Base-by-base conservation (phyloP, 2,888 invertebrate species). In the Tetragonula carbonaria region DNA sequence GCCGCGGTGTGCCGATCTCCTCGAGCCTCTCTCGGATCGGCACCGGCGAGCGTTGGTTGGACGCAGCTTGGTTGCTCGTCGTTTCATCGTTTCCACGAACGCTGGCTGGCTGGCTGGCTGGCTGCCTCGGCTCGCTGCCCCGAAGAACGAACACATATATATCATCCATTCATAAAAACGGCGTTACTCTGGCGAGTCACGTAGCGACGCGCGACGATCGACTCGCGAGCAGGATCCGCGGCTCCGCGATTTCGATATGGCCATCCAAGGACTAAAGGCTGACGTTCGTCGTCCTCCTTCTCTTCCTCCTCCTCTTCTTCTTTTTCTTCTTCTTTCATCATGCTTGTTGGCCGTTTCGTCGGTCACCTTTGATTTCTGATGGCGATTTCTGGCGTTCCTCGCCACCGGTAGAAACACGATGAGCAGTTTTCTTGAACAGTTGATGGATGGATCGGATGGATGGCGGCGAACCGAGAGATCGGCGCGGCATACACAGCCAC, bases 101-200 rank as follows among this genome's bases (percentile, higher is more conserved):
- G 33, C 45, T 23, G 23, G 23, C 23, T 45, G 45, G 33, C 45
- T 45, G 45, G 33, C 45, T 45, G 45, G 45, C 8, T 38, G 38
- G 8, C 8, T 4, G 3, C 53, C 5, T 53, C 53, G 33, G 23
- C 14, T 6, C 50, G 33, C 50, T 6, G 21, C 76, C 45, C 45
- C 28, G 28, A 28, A 28, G 28, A 66, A 13, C 57, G 21, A 45
- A 23, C 16, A 5, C 53, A 16, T 5, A 16, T 5, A 16, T 28
- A 28, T 57, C 53, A 53, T 86, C 67, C 87, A 87, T 87, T 87
- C 87, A 87, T 87, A 84, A 87, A 87, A 84, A 80, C 84, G 28
- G 62, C 62, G 62, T 73, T 84, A 68, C 65, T 28, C 63, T 83
- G 74, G 74, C 86, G 82, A 83, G 76, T 86, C 86, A 86, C 83